These are phyloP conservation scores for Idaea straminata DNA, from an alignment of 2,888 invertebrate species.

Conservation along the genomic window DNA sequence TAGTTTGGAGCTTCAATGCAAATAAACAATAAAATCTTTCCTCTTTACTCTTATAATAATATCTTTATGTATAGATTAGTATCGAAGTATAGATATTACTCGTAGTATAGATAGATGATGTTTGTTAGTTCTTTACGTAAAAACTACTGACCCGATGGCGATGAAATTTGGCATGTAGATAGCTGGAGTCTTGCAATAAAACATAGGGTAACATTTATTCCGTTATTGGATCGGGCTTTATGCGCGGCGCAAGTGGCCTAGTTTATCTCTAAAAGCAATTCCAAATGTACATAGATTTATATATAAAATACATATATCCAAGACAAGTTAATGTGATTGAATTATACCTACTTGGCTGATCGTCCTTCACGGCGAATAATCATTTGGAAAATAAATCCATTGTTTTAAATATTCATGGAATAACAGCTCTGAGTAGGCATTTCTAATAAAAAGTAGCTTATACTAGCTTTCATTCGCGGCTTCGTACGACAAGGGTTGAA, in stretches of 20 bases:
- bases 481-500: too few species aligned
- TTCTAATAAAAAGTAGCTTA: background rate
- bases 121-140: conserved; percentile 6
- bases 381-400: background rate
- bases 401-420: background rate
- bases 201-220: background rate
- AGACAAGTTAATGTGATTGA: background rate
- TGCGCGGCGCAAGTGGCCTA: background rate
- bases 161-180: too few species aligned
- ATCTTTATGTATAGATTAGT: too few species aligned
- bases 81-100: conserved; percentile 6
- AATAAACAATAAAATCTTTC: too few species aligned
- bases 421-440: background rate
- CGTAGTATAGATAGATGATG: conserved; percentile 1
- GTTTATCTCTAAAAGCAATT: background rate
- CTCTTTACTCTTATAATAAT: too few species aligned
- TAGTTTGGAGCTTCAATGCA: too few species aligned
- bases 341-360: background rate
- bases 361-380: background rate
- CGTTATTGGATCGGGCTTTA: background rate
- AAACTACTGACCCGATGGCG: too few species aligned
- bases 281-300: background rate
- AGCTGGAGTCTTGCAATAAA: background rate
- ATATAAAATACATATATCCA: background rate
- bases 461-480: too few species aligned